These are phyloP conservation scores for Nibea coibor DNA, from an alignment of 2,113 vertebrate genomes.

Conservation along the genomic window DNA sequence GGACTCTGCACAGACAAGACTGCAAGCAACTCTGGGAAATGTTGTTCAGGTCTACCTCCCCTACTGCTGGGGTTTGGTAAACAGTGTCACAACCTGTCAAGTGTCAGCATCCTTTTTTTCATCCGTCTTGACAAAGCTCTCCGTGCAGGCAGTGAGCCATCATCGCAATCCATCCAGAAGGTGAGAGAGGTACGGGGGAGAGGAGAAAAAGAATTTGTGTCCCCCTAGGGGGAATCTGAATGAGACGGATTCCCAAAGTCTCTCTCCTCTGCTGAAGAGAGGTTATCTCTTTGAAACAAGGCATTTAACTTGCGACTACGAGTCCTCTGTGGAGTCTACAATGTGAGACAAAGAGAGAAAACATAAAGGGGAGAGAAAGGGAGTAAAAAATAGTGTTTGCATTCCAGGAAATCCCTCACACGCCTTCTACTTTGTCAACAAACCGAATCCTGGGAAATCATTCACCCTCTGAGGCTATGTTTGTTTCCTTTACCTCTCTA, in stretches of 20 bases:
- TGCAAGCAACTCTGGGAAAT: conserved; percentile 25
- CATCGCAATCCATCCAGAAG: conserved; percentile 50
- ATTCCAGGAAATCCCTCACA: conserved; percentile 62
- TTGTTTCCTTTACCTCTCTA: conserved; percentile 42
- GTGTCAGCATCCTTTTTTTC: conserved; percentile 55
- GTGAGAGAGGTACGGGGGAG: conserved; percentile 23
- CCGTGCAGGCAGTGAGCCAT: conserved; percentile 42
- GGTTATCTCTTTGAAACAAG: conserved; percentile 72
- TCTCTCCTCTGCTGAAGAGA: conserved; percentile 51
- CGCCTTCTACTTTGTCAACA: conserved; percentile 43
- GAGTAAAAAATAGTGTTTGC: conserved; percentile 42
- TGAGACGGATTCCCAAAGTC: conserved; percentile 58
- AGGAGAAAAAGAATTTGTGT: conserved; percentile 28
- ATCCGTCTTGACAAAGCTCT: conserved; percentile 51
- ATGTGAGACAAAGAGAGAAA: conserved; percentile 21
- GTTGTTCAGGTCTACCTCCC: conserved; percentile 49
- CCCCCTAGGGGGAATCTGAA: conserved; percentile 50
- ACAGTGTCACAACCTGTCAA: conserved; percentile 62
- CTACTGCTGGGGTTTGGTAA: conserved; percentile 59
- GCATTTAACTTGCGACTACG: conserved; percentile 62
- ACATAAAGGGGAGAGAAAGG: conserved; percentile 30
- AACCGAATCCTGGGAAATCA: conserved; percentile 60
- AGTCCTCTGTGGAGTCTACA: conserved; percentile 45
- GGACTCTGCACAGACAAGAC: background rate
- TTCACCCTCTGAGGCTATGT: conserved; percentile 34